Evolutionary conservation across 1,140 invertebrate genomes (phyloP), one percentile per base, ranked within the genome.

Genomic region (Caerostris darwini): DNA sequence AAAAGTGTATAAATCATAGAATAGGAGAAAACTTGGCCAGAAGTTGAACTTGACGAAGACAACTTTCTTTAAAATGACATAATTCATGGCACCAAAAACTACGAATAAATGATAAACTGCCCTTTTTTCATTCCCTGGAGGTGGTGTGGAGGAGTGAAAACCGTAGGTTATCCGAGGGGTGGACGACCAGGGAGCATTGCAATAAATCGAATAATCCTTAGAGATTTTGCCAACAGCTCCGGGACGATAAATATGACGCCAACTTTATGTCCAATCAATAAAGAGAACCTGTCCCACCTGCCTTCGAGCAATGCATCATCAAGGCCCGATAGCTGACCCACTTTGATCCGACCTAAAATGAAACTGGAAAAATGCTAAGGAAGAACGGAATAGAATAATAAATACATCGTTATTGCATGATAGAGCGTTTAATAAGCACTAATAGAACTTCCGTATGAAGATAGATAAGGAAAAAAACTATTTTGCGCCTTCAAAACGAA

Each of bases 231-330:
- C 64, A 67, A 67, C 64, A 67, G 64, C 64, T 67, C 77, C 50
- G 34, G 7, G 77, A 50, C 5, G 77, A 12, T 81, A 81, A 81
- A 81, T 12, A 81, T 6, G 17, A 7, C 34, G 3, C 17, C 3
- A 7, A 81, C 77, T 81, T 81, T 81, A 81, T 81, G 77, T 50
- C 50, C 77, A 81, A 81, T 81, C 77, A 81, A 81, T 81, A 81
- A 81, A 81, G 12, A 81, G 34, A 81, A 81, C 5, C 77, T 7
- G 17, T 8, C 34, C 34, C 34, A 81, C 12, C 77, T 19, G 8
- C 77, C 77, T 81, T 50, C 34, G n/a, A 81, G 77, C 77, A n/a
- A 81, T 81, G 8, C 77, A 81, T 81, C 77, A 81, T 81, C n/a
- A 81, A 81, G 34, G 2, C 3, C 8, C 3, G 77, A 81, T 81